phyloP scores from a whole-genome alignment of 2,797 vertebrate genomes.

The Catostomus latipinnis region DNA sequence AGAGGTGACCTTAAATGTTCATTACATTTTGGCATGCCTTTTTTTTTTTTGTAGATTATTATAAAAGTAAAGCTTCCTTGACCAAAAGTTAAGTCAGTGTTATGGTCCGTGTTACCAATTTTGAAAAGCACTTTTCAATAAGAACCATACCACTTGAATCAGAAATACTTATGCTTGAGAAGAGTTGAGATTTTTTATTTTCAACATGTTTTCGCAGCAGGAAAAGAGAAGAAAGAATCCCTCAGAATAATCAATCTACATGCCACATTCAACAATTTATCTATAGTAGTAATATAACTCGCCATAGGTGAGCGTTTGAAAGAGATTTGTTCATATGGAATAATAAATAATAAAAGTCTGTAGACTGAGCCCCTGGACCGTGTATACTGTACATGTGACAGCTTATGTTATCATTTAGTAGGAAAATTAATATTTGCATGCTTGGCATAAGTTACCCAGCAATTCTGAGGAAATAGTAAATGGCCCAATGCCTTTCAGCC shows the following conservation, averaged over 20 bases:
- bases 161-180: background rate
- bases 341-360: slow-evolving; percentile 19
- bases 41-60: background rate
- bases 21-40: background rate
- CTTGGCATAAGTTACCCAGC: slow-evolving; percentile 62
- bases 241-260: background rate
- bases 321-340: too few species aligned
- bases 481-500: slow-evolving; percentile 86
- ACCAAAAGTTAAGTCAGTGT: background rate
- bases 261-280: slow-evolving; percentile 3
- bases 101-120: too few species aligned
- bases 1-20: background rate
- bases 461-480: slow-evolving; percentile 75
- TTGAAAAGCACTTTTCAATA: background rate
- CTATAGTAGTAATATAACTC: too few species aligned
- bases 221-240: background rate
- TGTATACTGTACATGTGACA: background rate
- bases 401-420: slow-evolving; percentile 72
- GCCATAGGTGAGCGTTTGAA: too few species aligned
- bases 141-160: background rate
- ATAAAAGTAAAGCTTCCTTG: background rate
- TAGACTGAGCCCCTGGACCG: slow-evolving; percentile 15
- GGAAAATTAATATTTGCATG: slow-evolving; percentile 65
- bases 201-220: background rate
- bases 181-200: background rate